Conservation (phyloP, 2,113 vertebrate species). For the Acrocephalus arundinaceus region DNA sequence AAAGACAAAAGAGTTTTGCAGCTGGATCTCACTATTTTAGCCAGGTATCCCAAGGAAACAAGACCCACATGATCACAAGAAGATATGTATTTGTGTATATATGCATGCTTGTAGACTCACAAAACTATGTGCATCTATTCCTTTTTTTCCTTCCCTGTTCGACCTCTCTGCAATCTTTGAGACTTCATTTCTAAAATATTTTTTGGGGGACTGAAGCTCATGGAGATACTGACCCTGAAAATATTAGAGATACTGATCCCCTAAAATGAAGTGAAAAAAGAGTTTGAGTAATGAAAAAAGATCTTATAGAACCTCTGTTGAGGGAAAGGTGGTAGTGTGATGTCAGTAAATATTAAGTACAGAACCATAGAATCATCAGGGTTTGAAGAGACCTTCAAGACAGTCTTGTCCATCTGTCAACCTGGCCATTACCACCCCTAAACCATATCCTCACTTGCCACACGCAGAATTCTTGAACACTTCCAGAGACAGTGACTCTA, state of each 20-base stretch:
- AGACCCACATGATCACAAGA: neutral
- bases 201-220: neutral
- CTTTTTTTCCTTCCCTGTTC: neutral
- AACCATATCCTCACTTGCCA: neutral
- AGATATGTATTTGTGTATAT: too few relatives aligned
- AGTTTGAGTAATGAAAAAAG: neutral
- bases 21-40: neutral
- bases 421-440: neutral
- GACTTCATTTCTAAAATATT: neutral
- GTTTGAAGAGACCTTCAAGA: neutral
- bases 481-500: neutral
- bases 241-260: neutral
- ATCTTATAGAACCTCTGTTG: neutral
- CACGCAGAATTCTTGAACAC: neutral
- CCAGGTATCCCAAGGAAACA: neutral
- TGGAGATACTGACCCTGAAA: neutral
- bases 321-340: neutral
- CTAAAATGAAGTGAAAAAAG: neutral
- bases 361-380: neutral
- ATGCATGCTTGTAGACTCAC: neutral
- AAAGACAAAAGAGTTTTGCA: neutral
- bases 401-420: neutral
- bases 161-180: neutral
- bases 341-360: neutral
- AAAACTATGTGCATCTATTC: neutral